Evolutionary conservation across 2,113 vertebrate species (phyloP).

Genomic region (Microcebus tavaratra): DNA sequence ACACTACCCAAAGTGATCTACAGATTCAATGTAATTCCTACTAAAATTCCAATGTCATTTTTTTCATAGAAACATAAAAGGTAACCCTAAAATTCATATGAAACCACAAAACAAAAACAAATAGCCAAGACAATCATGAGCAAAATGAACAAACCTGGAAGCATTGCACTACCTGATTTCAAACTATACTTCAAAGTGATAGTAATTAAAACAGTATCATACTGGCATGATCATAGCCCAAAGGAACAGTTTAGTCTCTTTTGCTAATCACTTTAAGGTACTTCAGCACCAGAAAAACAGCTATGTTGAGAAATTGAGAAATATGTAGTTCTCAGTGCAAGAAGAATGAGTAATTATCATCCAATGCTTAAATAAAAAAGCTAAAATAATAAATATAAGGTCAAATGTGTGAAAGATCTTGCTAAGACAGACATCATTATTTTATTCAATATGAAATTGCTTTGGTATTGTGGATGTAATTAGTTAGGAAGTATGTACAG

Average conservation of each 20-base stretch:
- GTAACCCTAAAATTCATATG: neutral
- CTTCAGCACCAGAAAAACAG: neutral
- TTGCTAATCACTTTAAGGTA: neutral
- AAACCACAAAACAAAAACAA: neutral
- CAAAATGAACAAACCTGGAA: neutral
- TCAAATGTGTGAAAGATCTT: neutral
- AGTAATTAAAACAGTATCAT: neutral
- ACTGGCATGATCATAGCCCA: neutral
- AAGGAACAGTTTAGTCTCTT: neutral
- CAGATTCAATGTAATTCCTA: neutral
- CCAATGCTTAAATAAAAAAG: neutral
- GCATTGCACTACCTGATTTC: neutral
- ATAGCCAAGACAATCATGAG: neutral
- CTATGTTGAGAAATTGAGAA: neutral
- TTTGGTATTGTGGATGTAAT: neutral
- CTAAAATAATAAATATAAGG: neutral
- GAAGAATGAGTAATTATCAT: neutral
- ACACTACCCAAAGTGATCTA: neutral
- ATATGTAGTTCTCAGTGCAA: neutral
- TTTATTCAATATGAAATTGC: neutral
- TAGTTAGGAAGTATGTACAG: neutral
- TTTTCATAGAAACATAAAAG: neutral
- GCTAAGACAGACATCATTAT: neutral
- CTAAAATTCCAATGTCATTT: neutral
- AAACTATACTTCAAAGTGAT: neutral